Conservation (phyloP, 2,797 vertebrate species). For the Tragelaphus oryx region DNA sequence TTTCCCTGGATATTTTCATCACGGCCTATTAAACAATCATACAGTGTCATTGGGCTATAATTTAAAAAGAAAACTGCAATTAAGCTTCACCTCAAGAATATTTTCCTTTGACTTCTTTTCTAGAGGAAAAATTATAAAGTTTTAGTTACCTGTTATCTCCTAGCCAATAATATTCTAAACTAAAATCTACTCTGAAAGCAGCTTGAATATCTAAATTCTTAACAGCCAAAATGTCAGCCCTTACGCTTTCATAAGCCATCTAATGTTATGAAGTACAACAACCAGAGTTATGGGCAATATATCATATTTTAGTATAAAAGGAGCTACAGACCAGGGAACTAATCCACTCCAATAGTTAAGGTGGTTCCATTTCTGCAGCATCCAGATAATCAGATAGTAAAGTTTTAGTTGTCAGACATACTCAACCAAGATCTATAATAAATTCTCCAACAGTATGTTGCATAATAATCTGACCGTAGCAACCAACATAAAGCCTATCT, state of each 20-base stretch:
- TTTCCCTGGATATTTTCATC: background rate
- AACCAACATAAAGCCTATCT: background rate
- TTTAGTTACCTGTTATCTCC: background rate
- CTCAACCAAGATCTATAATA: background rate
- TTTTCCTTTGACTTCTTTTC: background rate
- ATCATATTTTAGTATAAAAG: background rate
- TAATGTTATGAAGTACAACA: background rate
- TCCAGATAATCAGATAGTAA: constrained; percentile 35
- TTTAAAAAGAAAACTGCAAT: background rate
- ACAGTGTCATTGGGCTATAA: background rate
- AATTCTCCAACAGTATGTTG: background rate
- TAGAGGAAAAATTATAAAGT: background rate
- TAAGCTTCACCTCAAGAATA: background rate
- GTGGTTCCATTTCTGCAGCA: constrained; percentile 29
- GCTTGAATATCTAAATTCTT: background rate
- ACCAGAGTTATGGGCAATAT: background rate
- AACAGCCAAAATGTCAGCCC: background rate
- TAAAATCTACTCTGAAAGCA: background rate
- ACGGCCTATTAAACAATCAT: background rate
- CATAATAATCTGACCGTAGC: background rate
- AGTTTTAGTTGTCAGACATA: background rate
- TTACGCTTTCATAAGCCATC: background rate
- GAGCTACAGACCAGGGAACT: background rate
- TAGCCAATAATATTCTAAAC: background rate
- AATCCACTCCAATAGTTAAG: background rate